Conservation (phyloP, 2,113 vertebrate genomes). For the Hypomesus transpacificus region DNA sequence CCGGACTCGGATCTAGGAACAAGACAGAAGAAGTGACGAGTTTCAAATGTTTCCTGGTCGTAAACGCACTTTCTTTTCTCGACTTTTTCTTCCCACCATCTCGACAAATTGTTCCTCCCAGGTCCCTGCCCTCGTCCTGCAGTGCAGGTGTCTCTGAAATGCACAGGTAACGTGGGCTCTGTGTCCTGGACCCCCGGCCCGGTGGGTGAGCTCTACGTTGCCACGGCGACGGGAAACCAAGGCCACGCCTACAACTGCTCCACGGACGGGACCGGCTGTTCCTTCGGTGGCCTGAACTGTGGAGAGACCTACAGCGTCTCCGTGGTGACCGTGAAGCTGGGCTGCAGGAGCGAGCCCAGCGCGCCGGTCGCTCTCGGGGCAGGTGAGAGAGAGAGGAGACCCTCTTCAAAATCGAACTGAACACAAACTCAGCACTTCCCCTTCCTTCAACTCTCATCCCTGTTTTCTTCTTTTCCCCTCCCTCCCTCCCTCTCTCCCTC, state of each 20-base stretch:
- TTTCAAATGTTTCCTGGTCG: not conserved
- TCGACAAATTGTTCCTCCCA: constrained; percentile 16
- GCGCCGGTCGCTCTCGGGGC: constrained; percentile 48
- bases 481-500: constrained; percentile 7
- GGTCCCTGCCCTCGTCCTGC: constrained; percentile 67
- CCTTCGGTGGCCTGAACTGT: constrained; percentile 60
- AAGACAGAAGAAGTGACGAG: not conserved
- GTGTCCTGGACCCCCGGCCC: constrained; percentile 59
- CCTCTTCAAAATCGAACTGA: not conserved
- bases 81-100: not conserved
- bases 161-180: constrained; percentile 51
- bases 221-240: constrained; percentile 12
- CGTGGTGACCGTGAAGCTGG: constrained; percentile 55
- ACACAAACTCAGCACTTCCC: not conserved
- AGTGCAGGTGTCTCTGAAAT: constrained; percentile 54
- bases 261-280: constrained; percentile 55
- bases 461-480: not conserved
- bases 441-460: not conserved
- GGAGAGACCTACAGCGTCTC: constrained; percentile 51
- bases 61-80: too few relatives aligned
- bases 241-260: constrained; percentile 50
- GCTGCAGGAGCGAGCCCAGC: constrained; percentile 65
- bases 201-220: constrained; percentile 57
- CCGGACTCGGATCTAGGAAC: not conserved
- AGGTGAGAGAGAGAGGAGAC: constrained; percentile 51